These are phyloP conservation scores for Cynopterus brachyotis DNA, from an alignment of 2,113 vertebrate genomes.

Conservation along the genomic window DNA sequence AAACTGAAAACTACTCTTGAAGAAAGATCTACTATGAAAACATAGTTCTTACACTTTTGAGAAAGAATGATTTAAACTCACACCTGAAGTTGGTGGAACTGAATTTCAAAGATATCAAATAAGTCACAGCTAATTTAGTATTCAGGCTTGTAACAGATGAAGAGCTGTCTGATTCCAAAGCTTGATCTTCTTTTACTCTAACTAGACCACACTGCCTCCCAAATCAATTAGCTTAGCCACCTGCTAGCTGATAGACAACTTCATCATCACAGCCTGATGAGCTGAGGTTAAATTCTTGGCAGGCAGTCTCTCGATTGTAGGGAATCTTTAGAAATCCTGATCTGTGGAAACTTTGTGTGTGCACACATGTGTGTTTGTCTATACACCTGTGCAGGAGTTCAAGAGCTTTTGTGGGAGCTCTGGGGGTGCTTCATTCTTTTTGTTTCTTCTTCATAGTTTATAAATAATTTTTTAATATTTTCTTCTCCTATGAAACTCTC, in stretches of 20 bases:
- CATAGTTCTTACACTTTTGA: not conserved
- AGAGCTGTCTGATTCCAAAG: not conserved
- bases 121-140: not conserved
- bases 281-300: not conserved
- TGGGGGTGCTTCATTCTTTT: not conserved
- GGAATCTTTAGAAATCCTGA: not conserved
- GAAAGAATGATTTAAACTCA: not conserved
- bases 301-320: not conserved
- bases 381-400: not conserved
- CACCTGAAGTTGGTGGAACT: not conserved
- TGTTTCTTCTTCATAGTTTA: not conserved
- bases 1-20: not conserved
- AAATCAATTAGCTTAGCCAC: constrained; percentile 55
- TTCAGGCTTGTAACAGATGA: not conserved
- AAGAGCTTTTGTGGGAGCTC: not conserved
- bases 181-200: not conserved
- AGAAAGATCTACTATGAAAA: not conserved
- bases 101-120: not conserved
- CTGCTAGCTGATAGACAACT: constrained; percentile 28
- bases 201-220: not conserved
- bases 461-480: not conserved
- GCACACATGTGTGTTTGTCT: rapidly evolving
- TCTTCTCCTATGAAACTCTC: not conserved
- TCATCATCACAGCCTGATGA: not conserved
- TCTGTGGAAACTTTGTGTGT: not conserved